phyloP scores from a whole-genome alignment of 2,113 vertebrate species.

The Gymnogyps californianus region DNA sequence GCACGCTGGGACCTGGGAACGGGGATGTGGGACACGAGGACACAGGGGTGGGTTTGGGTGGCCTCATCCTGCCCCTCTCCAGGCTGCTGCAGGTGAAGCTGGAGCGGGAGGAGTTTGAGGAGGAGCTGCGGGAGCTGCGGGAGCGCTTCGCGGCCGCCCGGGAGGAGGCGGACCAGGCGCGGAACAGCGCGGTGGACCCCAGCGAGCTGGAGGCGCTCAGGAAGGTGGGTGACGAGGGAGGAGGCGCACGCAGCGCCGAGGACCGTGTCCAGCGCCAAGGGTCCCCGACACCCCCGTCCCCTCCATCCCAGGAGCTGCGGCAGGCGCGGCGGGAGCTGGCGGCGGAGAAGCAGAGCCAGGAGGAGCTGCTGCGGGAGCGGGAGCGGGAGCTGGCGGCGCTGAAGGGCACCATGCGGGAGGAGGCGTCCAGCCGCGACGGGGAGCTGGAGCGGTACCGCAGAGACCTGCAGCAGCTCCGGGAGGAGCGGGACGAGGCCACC shows the following conservation, averaged over 20 bases:
- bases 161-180: slow-evolving; percentile 69
- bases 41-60: rapidly evolving
- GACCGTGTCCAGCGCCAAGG: rapidly evolving
- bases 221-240: slow-evolving; percentile 46
- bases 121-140: slow-evolving; percentile 84
- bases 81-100: slow-evolving; percentile 87
- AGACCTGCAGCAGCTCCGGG: slow-evolving; percentile 74
- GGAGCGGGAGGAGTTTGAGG: slow-evolving; percentile 94
- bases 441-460: slow-evolving; percentile 75
- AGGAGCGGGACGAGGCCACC: slow-evolving; percentile 69
- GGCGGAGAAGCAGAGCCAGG: slow-evolving; percentile 71
- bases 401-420: slow-evolving; percentile 60
- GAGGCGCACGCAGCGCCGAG: rapidly evolving
- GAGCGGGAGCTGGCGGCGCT: slow-evolving; percentile 81
- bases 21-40: neutral
- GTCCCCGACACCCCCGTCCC: neutral
- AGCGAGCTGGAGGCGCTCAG: slow-evolving; percentile 68
- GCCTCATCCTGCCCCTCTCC: neutral
- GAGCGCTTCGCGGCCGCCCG: slow-evolving; percentile 75
- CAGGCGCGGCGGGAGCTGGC: slow-evolving; percentile 66
- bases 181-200: slow-evolving; percentile 43
- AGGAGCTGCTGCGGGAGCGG: slow-evolving; percentile 70
- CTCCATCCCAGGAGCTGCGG: slow-evolving; percentile 74
- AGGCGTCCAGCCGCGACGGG: slow-evolving; percentile 76
- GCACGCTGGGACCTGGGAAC: rapidly evolving